phyloP scores from a whole-genome alignment of 2,888 invertebrate species.

The Helicoverpa assulta region DNA sequence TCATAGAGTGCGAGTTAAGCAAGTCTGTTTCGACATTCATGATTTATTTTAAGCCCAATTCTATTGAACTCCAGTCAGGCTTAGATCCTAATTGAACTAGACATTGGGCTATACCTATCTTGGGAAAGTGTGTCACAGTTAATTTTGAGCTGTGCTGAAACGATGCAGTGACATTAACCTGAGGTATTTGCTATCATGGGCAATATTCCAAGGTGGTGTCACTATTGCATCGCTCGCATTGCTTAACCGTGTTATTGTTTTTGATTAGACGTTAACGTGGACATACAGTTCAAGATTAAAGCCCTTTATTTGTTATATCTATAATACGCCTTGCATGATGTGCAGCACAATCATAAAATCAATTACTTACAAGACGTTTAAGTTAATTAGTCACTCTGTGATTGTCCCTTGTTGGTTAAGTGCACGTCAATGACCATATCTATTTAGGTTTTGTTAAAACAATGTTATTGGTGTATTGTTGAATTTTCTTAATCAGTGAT shows the following conservation, averaged over 20 bases:
- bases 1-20: slow-evolving; percentile 38
- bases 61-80: slow-evolving; percentile 26
- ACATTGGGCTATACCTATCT: slow-evolving; percentile 78
- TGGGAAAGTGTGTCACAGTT: slow-evolving; percentile 77
- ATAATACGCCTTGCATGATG: neutral
- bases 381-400: neutral
- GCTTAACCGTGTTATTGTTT: slow-evolving; percentile 50
- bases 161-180: slow-evolving; percentile 68
- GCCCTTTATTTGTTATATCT: neutral
- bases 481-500: slow-evolving; percentile 3
- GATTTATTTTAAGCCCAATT: slow-evolving; percentile 30
- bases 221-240: slow-evolving; percentile 57
- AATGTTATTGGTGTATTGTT: neutral
- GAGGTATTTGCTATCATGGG: slow-evolving; percentile 71
- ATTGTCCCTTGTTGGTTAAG: neutral
- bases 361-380: neutral
- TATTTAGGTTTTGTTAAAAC: neutral
- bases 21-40: slow-evolving; percentile 52
- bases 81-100: slow-evolving; percentile 78
- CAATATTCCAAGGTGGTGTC: slow-evolving; percentile 76
- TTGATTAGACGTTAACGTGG: slow-evolving; percentile 46
- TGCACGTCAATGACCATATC: neutral
- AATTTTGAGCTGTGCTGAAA: slow-evolving; percentile 63
- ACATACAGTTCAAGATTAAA: neutral
- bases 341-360: neutral